Evolutionary conservation across 1,140 invertebrate genomes (phyloP), one percentile per base, ranked within the genome.

Genomic region (Drosophila bocki): DNA sequence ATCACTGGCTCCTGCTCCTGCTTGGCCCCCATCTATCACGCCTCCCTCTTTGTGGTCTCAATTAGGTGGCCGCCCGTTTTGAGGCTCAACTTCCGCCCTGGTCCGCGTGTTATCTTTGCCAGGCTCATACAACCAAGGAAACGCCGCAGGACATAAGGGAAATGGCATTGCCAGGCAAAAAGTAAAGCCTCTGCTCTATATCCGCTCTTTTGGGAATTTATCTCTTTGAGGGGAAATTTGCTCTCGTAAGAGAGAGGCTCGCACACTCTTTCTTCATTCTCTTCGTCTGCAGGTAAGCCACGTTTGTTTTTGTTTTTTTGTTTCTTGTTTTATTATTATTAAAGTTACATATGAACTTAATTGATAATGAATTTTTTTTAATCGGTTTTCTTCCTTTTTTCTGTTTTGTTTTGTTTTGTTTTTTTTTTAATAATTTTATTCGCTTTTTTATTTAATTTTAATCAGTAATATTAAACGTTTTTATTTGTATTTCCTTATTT

Each of bases 341-440:
- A 90, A 90, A 90, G 85, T 90, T 82, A 90, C 81, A 90, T 88
- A 88, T 88, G 85, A 90, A 88, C 85, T 88, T 90, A 88, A 90
- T 85, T 81, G 80, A 84, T 88, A 88, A 90, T 80, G 85, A 77
- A 77, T 82, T 82, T 76, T 81, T 84, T 88, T 80, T 71, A 80
- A 80, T 80, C 58, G 57, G 60, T 68, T 75, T 83, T 53, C 62
- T 63, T 71, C 33, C 67, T 33, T 51, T 39, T 63, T 51, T 26
- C 3, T 39, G 39, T 64, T 35, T 44, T 64, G 47, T 7, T 48
- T 60, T 45, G 57, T 12, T 33, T 22, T 22, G 9, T 48, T 70
- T 72, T 70, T 85, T 87, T 87, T 87, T 76, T 71, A 71, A 83
- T 88, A 82, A 65, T 78, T 78, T 78, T 78, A 70, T 70, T 85